Evolutionary conservation across 2,888 invertebrate species (phyloP).

Genomic region (Synanthedon tipuliformis): DNA sequence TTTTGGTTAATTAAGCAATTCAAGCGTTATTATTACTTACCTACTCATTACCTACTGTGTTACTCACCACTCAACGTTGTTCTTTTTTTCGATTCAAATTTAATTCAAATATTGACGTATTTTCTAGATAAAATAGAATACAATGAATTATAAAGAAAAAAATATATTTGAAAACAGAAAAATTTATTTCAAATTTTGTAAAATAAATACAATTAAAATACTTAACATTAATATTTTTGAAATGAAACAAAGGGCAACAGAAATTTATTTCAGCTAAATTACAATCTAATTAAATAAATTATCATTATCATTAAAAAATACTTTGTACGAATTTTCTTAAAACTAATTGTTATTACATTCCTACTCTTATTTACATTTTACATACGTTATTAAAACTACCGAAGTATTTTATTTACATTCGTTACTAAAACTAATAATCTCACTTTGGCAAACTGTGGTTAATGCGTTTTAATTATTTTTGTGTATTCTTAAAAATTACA

Average conservation of each 20-base stretch:
- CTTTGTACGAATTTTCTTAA: conserved; percentile 49
- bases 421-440: conserved; percentile 57
- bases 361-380: too few relatives aligned
- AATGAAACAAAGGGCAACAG: conserved; percentile 67
- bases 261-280: conserved; percentile 17
- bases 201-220: conserved; percentile 61
- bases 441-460: conserved; percentile 73
- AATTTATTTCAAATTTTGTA: conserved; percentile 48
- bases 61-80: too few relatives aligned
- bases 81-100: too few relatives aligned
- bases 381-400: conserved; percentile 10
- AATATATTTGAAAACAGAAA: conserved; percentile 41
- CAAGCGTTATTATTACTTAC: too few relatives aligned
- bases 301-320: conserved; percentile 39
- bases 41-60: too few relatives aligned
- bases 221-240: conserved; percentile 47
- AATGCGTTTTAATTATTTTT: conserved; percentile 38
- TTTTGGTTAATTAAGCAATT: too few relatives aligned
- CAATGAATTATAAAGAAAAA: too few relatives aligned
- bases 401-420: too few relatives aligned
- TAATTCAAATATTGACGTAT: too few relatives aligned
- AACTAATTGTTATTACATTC: background rate
- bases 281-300: conserved; percentile 51
- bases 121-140: too few relatives aligned
- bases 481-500: conserved; percentile 4